These are phyloP conservation scores for Gadus macrocephalus DNA, from an alignment of 2,113 vertebrate genomes.

Conservation along the genomic window DNA sequence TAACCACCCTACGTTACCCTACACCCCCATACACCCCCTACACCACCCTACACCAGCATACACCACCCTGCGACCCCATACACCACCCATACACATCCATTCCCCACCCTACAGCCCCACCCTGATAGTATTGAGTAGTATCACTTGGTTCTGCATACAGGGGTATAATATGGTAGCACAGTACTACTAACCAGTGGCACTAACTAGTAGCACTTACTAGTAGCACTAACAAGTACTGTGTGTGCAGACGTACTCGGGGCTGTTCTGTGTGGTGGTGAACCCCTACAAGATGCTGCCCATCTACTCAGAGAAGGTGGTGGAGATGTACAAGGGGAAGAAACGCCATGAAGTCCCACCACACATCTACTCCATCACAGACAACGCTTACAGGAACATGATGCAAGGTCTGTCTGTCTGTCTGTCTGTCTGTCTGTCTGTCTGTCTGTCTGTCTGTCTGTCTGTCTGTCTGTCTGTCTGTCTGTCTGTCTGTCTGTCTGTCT, in stretches of 20 bases:
- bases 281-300: slow-evolving; percentile 97
- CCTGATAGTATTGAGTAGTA: too few relatives aligned
- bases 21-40: too few relatives aligned
- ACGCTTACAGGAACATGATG: slow-evolving; percentile 97
- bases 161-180: too few relatives aligned
- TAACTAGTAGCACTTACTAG: too few relatives aligned
- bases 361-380: slow-evolving; percentile 96
- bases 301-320: slow-evolving; percentile 93
- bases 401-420: slow-evolving; percentile 76
- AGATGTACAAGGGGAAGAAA: slow-evolving; percentile 99
- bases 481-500: too few relatives aligned
- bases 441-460: slow-evolving; percentile 10
- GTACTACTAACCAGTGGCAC: too few relatives aligned
- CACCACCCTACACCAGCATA: background rate
- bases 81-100: background rate
- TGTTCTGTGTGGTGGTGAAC: slow-evolving; percentile 96
- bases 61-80: background rate
- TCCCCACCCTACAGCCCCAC: too few relatives aligned
- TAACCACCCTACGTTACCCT: background rate
- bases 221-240: too few relatives aligned
- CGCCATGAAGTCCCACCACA: slow-evolving; percentile 94
- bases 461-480: background rate
- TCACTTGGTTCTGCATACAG: too few relatives aligned
- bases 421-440: slow-evolving; percentile 8
- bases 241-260: slow-evolving; percentile 89